phyloP scores from a whole-genome alignment of 2,113 vertebrate species.

The Herpailurus yagouaroundi region DNA sequence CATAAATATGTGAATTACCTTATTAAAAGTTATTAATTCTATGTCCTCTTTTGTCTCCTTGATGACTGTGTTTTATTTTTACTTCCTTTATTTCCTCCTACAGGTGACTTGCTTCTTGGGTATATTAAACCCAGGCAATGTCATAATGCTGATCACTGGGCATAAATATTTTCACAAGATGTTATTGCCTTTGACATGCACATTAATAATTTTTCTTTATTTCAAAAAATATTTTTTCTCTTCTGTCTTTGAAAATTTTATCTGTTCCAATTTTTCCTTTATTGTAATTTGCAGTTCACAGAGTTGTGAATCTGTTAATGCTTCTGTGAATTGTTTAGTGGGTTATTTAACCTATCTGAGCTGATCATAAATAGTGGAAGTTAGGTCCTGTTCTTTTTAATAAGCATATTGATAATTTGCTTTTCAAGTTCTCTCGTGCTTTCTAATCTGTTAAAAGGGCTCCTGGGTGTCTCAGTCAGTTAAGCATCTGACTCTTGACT shows the following conservation, averaged over 20 bases:
- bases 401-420: background rate
- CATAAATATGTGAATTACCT: background rate
- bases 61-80: background rate
- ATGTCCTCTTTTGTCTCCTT: background rate
- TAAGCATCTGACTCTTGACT: too few relatives aligned
- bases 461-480: too few relatives aligned
- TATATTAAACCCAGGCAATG: background rate
- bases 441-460: background rate
- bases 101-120: background rate
- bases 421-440: conserved; percentile 3
- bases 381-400: background rate
- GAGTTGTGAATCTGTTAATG: background rate
- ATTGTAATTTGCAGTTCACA: background rate
- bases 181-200: background rate
- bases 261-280: background rate
- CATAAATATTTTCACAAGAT: background rate
- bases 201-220: background rate
- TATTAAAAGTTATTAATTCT: background rate
- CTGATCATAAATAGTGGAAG: background rate
- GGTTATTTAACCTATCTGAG: background rate
- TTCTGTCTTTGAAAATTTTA: background rate
- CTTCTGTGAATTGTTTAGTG: background rate
- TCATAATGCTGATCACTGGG: background rate
- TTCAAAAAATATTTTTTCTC: conserved; percentile 14
- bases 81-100: background rate